Conservation (phyloP, 2,888 invertebrate genomes). For the Achlya flavicornis region DNA sequence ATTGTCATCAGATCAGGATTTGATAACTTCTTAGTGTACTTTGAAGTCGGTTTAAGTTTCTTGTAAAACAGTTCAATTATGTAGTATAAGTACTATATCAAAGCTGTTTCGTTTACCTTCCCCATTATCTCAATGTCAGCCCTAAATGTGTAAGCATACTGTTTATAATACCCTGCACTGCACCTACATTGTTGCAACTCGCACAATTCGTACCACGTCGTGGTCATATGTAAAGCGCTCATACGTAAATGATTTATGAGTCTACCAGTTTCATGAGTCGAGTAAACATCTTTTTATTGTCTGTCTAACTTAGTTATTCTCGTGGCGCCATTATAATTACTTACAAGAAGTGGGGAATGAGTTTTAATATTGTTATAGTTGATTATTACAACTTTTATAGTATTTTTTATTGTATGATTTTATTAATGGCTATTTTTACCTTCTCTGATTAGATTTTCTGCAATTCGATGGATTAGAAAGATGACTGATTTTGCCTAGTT, state of each 20-base stretch:
- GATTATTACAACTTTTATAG: too few relatives aligned
- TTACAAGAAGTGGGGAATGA: too few relatives aligned
- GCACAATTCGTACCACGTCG: neutral
- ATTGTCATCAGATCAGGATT: too few relatives aligned
- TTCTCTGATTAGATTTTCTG: too few relatives aligned
- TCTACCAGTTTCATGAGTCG: neutral
- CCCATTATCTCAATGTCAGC: neutral
- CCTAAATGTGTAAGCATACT: neutral
- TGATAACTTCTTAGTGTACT: too few relatives aligned
- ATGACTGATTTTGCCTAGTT: too few relatives aligned
- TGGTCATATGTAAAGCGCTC: neutral
- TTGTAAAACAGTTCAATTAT: too few relatives aligned
- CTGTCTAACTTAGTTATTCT: neutral
- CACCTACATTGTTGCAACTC: neutral
- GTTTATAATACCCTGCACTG: neutral
- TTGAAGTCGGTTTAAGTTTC: too few relatives aligned
- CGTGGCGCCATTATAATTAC: neutral
- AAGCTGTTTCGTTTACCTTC: neutral
- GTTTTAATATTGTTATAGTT: too few relatives aligned
- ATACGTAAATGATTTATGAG: neutral
- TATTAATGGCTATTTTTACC: too few relatives aligned
- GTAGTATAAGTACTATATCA: too few relatives aligned
- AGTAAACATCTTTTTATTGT: conserved; percentile 1
- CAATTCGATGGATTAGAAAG: too few relatives aligned
- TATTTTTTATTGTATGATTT: neutral